phyloP scores from a whole-genome alignment of 53 echinoderm and acorn worm species.

The Henricia sp. region DNA sequence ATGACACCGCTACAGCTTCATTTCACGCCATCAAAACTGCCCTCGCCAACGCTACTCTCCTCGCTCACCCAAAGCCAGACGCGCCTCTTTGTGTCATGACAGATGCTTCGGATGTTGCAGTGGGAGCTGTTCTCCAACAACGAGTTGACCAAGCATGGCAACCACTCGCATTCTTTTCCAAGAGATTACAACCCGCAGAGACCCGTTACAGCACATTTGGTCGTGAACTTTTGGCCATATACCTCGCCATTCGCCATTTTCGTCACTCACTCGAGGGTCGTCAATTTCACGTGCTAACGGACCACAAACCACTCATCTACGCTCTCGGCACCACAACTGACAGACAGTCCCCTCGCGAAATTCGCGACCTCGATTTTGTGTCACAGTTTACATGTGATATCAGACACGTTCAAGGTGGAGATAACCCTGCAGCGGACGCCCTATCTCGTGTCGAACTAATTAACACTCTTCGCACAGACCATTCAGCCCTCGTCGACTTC shows the following conservation, averaged over 20 bases:
- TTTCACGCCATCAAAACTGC: background rate
- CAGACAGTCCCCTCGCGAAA: constrained; percentile 18
- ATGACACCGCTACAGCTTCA: too few species aligned
- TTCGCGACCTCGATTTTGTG: constrained; percentile 22
- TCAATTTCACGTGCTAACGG: constrained; percentile 18
- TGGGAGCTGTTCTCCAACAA: constrained; percentile 45
- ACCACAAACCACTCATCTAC: constrained; percentile 16
- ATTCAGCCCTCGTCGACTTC: background rate
- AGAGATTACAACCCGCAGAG: constrained; percentile 14
- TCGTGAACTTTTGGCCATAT: constrained; percentile 22
- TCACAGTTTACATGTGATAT: constrained; percentile 29
- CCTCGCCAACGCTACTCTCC: background rate
- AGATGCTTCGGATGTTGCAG: constrained; percentile 20
- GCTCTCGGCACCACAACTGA: constrained; percentile 8
- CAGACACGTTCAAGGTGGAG: constrained; percentile 4
- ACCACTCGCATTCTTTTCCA: constrained; percentile 49
- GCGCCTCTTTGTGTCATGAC: constrained; percentile 37
- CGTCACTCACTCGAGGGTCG: constrained; percentile 2
- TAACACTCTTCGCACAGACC: background rate
- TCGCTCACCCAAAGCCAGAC: constrained; percentile 17
- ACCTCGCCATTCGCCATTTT: constrained; percentile 3
- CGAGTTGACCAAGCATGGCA: background rate
- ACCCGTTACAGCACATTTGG: constrained; percentile 35
- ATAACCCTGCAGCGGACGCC: constrained; percentile 9
- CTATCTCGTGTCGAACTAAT: background rate